These are phyloP conservation scores for Trichoplusia ni DNA, from an alignment of 1,140 invertebrate species.

Conservation along the genomic window DNA sequence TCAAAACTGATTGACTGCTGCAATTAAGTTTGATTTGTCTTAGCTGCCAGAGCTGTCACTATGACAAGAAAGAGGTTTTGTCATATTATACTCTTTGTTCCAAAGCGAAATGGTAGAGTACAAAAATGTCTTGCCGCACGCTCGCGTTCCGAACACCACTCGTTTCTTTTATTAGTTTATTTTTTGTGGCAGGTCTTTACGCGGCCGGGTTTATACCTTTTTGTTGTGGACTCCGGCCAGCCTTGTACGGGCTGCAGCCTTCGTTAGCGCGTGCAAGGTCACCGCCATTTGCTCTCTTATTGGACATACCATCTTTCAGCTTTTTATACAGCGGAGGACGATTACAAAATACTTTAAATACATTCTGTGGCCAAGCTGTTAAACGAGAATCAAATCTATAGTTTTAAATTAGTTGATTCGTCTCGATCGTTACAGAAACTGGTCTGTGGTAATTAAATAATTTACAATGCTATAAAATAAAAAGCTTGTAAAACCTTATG, in stretches of 20 bases:
- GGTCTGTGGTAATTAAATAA: conserved; percentile 17
- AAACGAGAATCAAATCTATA: conserved; percentile 11
- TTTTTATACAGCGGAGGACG: conserved; percentile 19
- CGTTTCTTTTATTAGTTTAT: conserved; percentile 58
- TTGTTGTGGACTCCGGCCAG: conserved; percentile 59
- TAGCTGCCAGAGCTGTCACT: conserved; percentile 9
- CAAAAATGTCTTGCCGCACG: conserved; percentile 47
- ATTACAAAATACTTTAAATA: too few species aligned
- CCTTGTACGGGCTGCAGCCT: conserved; percentile 70
- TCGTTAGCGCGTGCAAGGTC: conserved; percentile 74
- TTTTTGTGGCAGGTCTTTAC: conserved; percentile 74
- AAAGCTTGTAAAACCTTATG: conserved; percentile 21
- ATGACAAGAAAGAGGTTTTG: conserved; percentile 15
- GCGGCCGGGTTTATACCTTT: conserved; percentile 57
- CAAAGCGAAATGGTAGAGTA: conserved; percentile 30
- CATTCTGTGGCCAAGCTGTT: neutral
- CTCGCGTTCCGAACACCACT: conserved; percentile 53
- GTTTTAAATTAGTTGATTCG: conserved; percentile 8
- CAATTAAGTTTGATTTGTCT: conserved; percentile 15
- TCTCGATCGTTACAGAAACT: conserved; percentile 8
- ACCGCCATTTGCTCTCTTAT: conserved; percentile 51
- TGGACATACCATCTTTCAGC: conserved; percentile 5
- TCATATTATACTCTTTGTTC: conserved; percentile 20
- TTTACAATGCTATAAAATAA: conserved; percentile 22
- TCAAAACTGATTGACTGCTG: neutral